Evolutionary conservation across 64 coral and sea anemone species (phyloP), one percentile per base, ranked within the genome.

Genomic region (Platygyra sinensis): DNA sequence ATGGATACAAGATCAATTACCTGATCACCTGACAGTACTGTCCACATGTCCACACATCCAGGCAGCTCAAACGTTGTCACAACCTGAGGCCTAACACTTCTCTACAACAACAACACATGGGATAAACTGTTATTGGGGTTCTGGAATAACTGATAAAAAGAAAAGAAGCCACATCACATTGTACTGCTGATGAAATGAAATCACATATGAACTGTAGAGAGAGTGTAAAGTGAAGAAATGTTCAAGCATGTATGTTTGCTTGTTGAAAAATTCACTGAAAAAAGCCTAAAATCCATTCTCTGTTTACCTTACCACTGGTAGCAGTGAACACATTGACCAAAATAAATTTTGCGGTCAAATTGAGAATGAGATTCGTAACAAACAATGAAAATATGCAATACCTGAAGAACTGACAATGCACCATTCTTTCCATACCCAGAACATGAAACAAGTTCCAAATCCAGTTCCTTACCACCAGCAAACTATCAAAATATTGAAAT

Each of bases 351-450:
- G 42, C 4, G 4, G 42, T 46, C 5, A 46, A 46, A 46, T 5
- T 46, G 42, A 46, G 2, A 46, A 46, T 46, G 5, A 46, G 7
- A 46, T 14, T 14, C 11, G 0, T 9, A 57, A 57, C 54, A 14
- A 14, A 57, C 54, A 57, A 57, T 57, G 10, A 57, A 14, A 14
- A 57, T 57, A 14, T 57, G 12, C 15, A 29, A 18, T 69, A 99
- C 97, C 97, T 99, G 97, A 52, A 99, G 77, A 57, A 96, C 97
- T 20, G 97, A 95, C 7, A 99, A 79, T 55, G 97, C 97, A 52
- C 97, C 97, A 67, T 99, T 99, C 79, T 99, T 99, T 25, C 97
- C 97, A 86, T 93, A 99, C 74, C 97, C 97, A 75, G 97, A 99
- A 62, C 97, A 99, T 15, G 97, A 39, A 19, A 99, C 97, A 67